These are phyloP conservation scores for Agonopterix alstromeriana DNA, from an alignment of 2,888 invertebrate genomes.

Conservation along the genomic window DNA sequence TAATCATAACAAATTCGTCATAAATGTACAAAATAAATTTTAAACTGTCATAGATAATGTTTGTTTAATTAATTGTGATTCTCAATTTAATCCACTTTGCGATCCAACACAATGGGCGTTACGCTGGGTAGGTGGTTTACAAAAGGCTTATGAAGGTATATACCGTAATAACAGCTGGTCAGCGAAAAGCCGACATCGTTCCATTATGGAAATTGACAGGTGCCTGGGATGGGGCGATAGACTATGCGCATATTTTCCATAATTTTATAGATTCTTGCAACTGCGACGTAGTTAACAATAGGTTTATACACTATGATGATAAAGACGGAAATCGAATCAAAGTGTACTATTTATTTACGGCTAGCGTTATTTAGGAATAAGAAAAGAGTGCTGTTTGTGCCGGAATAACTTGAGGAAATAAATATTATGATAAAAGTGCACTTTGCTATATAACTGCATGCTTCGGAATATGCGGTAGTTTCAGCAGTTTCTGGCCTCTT, in stretches of 20 bases:
- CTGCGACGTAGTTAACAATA: background rate
- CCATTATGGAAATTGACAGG: constrained; percentile 63
- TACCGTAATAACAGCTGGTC: constrained; percentile 44
- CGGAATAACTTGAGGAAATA: no score
- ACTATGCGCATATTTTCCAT: constrained; percentile 20
- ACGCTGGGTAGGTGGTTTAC: constrained; percentile 8
- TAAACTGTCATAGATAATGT: background rate
- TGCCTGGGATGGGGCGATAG: constrained; percentile 20
- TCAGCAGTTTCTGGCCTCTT: no score
- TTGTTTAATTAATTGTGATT: constrained; percentile 6
- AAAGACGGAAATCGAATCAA: no score
- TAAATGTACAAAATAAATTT: no score
- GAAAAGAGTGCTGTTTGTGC: no score
- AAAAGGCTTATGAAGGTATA: constrained; percentile 25
- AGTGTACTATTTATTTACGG: no score
- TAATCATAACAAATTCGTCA: no score
- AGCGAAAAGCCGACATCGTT: constrained; percentile 41
- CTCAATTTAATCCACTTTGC: constrained; percentile 11
- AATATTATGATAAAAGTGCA: no score
- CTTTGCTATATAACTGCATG: no score
- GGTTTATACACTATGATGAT: no score
- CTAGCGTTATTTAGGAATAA: no score
- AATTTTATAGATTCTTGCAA: constrained; percentile 16
- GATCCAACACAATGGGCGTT: constrained; percentile 1
- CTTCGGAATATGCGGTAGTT: no score